These are phyloP conservation scores for Manis javanica DNA, from an alignment of 2,797 vertebrate species.

Conservation along the genomic window DNA sequence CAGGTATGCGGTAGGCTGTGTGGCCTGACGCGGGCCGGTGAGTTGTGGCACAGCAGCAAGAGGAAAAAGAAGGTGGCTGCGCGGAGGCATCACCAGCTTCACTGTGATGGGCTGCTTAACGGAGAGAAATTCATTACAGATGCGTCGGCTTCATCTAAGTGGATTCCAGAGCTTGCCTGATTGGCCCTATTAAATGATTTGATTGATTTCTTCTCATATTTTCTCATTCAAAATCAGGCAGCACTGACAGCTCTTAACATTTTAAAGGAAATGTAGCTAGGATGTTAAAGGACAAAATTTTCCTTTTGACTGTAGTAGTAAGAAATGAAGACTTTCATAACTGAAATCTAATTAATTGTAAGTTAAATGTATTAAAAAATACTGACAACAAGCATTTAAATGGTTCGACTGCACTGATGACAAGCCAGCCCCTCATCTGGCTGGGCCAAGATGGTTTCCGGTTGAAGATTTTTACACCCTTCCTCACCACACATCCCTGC, in stretches of 20 bases:
- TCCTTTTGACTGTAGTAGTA: background rate
- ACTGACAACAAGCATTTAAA: accelerated
- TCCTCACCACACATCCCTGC: background rate
- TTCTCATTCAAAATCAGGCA: slow-evolving; percentile 35
- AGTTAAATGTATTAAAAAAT: background rate
- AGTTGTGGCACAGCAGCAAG: background rate
- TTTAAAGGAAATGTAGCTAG: background rate
- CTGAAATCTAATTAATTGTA: background rate
- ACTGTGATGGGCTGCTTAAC: accelerated
- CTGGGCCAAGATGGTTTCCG: background rate
- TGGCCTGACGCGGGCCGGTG: background rate
- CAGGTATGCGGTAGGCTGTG: accelerated
- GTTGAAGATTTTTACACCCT: background rate
- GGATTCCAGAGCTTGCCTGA: background rate
- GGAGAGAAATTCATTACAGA: background rate
- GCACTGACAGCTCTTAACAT: background rate
- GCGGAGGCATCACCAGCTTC: accelerated
- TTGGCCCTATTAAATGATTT: background rate
- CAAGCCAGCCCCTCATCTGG: background rate
- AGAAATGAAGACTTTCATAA: background rate
- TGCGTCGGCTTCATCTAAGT: background rate
- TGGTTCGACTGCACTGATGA: background rate
- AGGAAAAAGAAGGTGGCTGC: background rate
- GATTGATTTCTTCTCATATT: background rate
- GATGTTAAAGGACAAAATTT: background rate